phyloP scores from a whole-genome alignment of 2,113 vertebrate species.

The Mellivora capensis region DNA sequence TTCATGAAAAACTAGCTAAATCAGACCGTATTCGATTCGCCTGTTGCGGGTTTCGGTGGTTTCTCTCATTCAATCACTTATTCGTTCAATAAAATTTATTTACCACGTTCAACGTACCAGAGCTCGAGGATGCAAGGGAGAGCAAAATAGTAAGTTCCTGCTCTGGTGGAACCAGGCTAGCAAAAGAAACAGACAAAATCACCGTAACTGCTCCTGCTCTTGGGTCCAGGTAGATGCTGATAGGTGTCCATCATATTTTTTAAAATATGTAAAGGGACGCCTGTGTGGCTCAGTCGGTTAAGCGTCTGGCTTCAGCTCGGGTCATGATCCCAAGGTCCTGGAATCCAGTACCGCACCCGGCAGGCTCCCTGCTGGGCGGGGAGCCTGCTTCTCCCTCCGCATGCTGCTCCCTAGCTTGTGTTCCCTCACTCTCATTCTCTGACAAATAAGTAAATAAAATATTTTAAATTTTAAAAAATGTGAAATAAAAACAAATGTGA shows the following conservation, averaged over 20 bases:
- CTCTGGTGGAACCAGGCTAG: not conserved
- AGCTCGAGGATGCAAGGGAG: not conserved
- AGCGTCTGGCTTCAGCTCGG: no score
- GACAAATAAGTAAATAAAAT: no score
- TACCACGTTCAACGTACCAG: not conserved
- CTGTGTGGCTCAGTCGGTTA: no score
- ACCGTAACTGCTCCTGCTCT: not conserved
- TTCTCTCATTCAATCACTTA: not conserved
- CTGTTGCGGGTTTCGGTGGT: not conserved
- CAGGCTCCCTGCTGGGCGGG: no score
- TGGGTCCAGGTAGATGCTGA: not conserved
- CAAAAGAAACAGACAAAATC: not conserved
- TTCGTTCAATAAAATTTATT: not conserved
- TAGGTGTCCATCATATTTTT: not conserved
- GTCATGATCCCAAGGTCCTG: no score
- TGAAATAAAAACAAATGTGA: not conserved
- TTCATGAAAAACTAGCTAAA: not conserved
- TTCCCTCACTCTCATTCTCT: no score
- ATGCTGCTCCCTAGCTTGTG: no score
- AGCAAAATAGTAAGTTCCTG: not conserved
- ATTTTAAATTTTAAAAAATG: no score
- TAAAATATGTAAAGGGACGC: not conserved
- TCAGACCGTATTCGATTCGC: not conserved
- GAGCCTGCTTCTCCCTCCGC: no score
- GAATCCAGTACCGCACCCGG: no score